phyloP scores from a whole-genome alignment of 2,888 invertebrate species.

The Hyppa rectilinea region DNA sequence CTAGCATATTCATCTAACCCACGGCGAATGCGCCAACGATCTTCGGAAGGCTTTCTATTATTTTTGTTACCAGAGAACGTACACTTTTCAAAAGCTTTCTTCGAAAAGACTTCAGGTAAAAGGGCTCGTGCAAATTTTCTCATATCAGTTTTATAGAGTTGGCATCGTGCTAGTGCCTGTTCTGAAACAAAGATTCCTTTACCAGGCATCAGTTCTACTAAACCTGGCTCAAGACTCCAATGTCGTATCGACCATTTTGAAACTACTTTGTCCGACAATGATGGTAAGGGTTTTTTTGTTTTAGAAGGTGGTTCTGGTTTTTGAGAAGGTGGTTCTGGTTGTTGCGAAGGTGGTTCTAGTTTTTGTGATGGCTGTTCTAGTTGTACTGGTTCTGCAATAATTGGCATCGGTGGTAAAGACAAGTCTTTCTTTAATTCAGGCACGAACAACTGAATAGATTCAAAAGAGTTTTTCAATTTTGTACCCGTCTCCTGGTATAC shows the following conservation, averaged over 20 bases:
- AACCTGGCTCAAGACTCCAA: not conserved
- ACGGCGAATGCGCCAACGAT: not conserved
- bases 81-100: not conserved
- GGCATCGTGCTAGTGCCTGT: not conserved
- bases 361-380: not conserved
- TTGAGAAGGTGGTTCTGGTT: not conserved
- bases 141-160: not conserved
- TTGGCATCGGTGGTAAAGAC: not conserved
- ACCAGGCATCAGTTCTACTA: conserved; percentile 10
- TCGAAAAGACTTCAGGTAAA: not conserved
- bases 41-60: not conserved
- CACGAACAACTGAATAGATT: not conserved
- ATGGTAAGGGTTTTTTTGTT: not conserved
- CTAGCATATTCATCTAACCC: conserved; percentile 11
- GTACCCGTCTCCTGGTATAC: not conserved
- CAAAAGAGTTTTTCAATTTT: not conserved
- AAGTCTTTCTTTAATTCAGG: not conserved
- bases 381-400: too few species aligned
- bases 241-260: conserved; percentile 6
- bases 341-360: not conserved
- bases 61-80: not conserved
- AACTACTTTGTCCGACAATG: not conserved
- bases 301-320: not conserved
- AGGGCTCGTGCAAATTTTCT: conserved; percentile 11
- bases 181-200: conserved; percentile 1